Base-by-base conservation (phyloP, 2,113 vertebrate species). In the Aphelocoma coerulescens region DNA sequence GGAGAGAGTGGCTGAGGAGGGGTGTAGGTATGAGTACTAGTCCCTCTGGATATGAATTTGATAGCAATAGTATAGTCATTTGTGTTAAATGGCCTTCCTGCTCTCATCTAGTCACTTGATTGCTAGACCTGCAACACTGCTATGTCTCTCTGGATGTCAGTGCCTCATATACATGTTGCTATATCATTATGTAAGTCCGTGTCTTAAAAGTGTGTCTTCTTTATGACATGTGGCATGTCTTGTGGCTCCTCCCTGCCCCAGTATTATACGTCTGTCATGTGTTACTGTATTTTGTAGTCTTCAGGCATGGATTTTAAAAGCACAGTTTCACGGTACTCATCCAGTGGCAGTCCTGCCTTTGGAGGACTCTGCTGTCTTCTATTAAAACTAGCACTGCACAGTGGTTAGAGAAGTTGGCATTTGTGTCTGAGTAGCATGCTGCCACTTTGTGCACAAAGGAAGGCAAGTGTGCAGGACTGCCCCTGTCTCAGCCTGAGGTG, bases 371-470 rank as follows among this genome's bases (percentile, higher is more conserved):
- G 28, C n/a, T 78, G 17, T 68, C 6, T 63, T 82, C 3, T 32
- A 4, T 39, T 67, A 52, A 59, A 91, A 52, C 24, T 35, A 23
- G 21, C 58, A 6, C 39, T 73, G 32, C 3, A 5, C 30, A n/a
- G 20, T 30, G 28, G 26, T 23, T 85, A 3, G 37, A 61, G 54
- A 54, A 54, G 32, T 37, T 90, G 23, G 8, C 15, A 22, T 48
- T 69, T 57, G 6, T 90, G 57, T n/a, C 15, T 13, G 30, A 28
- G 41, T 22, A 61, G 32, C 13, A 7, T 12, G 6, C 46, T 80
- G 49, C n/a, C 4, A 2, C 49, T n/a, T 66, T 7, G 14, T 51
- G 51, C 32, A 3, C 0, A 1, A 43, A 27, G 17, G 21, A 67
- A 51, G 37, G 52, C 46, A 21, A 6, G 13, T 30, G 21, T 74